Percentiles rank a stretch among this genome's conserved stretches.
phyloP scores from a whole-genome alignment of 1,140 invertebrate genomes.

The Zaprionus capensis region DNA sequence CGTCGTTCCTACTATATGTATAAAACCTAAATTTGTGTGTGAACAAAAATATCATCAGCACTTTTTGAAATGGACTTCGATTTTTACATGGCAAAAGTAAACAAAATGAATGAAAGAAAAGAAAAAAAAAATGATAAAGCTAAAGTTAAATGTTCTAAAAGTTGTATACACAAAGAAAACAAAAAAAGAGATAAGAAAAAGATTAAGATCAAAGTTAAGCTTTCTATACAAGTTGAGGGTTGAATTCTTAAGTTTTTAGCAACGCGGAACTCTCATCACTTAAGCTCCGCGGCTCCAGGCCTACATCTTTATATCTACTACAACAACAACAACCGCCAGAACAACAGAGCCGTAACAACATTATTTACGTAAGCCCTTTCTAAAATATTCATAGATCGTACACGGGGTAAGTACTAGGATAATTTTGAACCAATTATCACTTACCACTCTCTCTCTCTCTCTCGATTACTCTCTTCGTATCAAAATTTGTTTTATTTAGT shows the following conservation, averaged over 20 bases:
- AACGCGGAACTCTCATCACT: constrained; percentile 59
- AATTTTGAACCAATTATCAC: constrained; percentile 55
- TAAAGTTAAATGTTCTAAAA: constrained; percentile 50
- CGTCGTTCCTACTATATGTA: constrained; percentile 73
- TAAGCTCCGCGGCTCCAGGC: constrained; percentile 52
- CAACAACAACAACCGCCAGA: constrained; percentile 33
- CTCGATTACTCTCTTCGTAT: constrained; percentile 7
- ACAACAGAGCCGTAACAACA: constrained; percentile 51
- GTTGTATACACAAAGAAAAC: constrained; percentile 68
- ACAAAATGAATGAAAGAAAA: constrained; percentile 38
- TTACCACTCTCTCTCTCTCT: constrained; percentile 28
- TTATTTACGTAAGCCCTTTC: constrained; percentile 67
- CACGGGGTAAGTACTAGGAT: constrained; percentile 79
- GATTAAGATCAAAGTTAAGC: constrained; percentile 52
- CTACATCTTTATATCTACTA: constrained; percentile 35
- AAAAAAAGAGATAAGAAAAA: constrained; percentile 25
- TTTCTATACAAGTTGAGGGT: constrained; percentile 83
- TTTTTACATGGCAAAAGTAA: constrained; percentile 75
- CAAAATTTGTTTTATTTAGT: constrained; percentile 7
- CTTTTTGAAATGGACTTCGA: constrained; percentile 84
- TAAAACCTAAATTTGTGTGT: constrained; percentile 81
- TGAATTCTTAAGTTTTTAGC: constrained; percentile 82
- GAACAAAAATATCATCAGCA: constrained; percentile 84
- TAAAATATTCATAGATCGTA: constrained; percentile 56
- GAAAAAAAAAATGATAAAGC: constrained; percentile 39